These are phyloP conservation scores for Drosophila percnosoma DNA, from an alignment of 2,888 invertebrate species.

Conservation along the genomic window DNA sequence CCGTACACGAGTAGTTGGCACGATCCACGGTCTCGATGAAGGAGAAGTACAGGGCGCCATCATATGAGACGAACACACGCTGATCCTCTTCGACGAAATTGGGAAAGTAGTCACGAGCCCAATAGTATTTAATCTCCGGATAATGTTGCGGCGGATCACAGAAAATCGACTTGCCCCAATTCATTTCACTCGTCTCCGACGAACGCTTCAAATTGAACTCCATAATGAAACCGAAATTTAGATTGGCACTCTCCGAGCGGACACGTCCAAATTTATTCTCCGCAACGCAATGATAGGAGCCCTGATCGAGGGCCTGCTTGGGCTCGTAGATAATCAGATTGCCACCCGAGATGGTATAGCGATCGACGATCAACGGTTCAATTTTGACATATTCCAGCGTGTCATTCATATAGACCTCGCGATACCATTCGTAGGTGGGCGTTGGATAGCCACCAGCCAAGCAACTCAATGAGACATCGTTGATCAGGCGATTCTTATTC, in stretches of 20 bases:
- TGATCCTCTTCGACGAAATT: slow-evolving; percentile 97
- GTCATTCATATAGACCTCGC: slow-evolving; percentile 94
- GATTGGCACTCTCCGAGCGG: slow-evolving; percentile 93
- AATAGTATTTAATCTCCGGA: slow-evolving; percentile 94
- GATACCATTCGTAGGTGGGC: slow-evolving; percentile 95
- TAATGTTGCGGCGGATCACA: slow-evolving; percentile 97
- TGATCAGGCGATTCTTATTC: slow-evolving; percentile 88
- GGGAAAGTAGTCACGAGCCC: slow-evolving; percentile 95
- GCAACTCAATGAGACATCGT: slow-evolving; percentile 92
- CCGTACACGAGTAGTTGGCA: slow-evolving; percentile 96
- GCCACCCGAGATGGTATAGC: slow-evolving; percentile 96
- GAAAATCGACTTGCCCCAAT: slow-evolving; percentile 96
- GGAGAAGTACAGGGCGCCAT: slow-evolving; percentile 97
- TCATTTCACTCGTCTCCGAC: slow-evolving; percentile 93
- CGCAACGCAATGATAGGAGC: slow-evolving; percentile 96
- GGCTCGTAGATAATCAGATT: slow-evolving; percentile 95
- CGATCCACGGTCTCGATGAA: slow-evolving; percentile 95
- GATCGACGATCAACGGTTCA: slow-evolving; percentile 90
- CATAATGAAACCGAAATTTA: slow-evolving; percentile 95
- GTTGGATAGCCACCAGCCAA: slow-evolving; percentile 95
- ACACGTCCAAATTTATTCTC: slow-evolving; percentile 95
- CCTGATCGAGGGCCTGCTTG: slow-evolving; percentile 91
- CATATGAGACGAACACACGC: slow-evolving; percentile 96
- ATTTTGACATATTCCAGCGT: slow-evolving; percentile 90
- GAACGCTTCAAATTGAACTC: slow-evolving; percentile 96